Base-by-base conservation (phyloP, 2,113 vertebrate species). In the Callorhinus ursinus region DNA sequence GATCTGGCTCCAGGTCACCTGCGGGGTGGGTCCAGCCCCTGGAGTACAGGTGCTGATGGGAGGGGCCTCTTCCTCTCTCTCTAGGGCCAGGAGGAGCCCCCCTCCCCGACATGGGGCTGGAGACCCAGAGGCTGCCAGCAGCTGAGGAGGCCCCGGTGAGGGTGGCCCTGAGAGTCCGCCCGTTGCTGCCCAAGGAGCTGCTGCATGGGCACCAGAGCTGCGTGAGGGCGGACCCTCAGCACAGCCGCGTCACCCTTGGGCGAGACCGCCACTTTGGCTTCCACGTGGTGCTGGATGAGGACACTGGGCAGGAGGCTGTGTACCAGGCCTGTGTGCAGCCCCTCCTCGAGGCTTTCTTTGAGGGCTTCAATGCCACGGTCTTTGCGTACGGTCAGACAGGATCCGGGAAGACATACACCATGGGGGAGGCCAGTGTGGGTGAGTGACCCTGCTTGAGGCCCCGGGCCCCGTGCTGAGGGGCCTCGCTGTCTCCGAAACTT, bases 341-440 rank as follows among this genome's bases (percentile, higher is more conserved):
- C 0, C 99, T 99, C 69, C 99, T 99, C 1, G 99, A 99, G 77
- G 99, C 99, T 39, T 99, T 99, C 98, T 99, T 99, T 97, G 99
- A 99, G 98, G 99, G 99, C 13, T 99, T 99, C 98, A 99, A 99
- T 67, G 99, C 99, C 87, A 99, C 99, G 0, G 99, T 99, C 26
- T 99, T 99, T 98, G 99, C 99, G 69, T 99, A 99, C 19, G 99
- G 99, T 1, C 99, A 99, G 98, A 99, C 99, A 0, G 99, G 99
- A 93, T 99, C 99, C 0, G 99, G 99, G 86, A 99, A 99, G 98
- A 99, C 99, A 0, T 99, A 99, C 98, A 99, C 99, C 65, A 99
- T 99, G 96, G 99, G 99, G 65, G 99, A 99, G 98, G 99, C 99
- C 92, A 99, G 99, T 97, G 99, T 99, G 93, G 99, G 99, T 99